Base-by-base conservation (phyloP, 2,113 vertebrate species). In the Pimephales promelas region DNA sequence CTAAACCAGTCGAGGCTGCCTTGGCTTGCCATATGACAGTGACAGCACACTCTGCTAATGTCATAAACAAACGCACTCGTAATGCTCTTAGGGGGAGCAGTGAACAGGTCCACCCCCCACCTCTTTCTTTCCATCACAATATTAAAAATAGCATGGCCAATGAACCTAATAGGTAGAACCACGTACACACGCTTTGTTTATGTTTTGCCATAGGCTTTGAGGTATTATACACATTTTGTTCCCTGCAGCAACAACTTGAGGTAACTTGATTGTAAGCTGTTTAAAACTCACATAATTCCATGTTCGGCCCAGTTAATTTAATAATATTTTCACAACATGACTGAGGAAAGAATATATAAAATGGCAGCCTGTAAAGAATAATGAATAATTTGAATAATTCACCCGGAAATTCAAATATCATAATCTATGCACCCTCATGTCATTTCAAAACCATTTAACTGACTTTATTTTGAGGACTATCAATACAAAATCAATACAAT, bases 11-110 rank as follows among this genome's bases (percentile, higher is more conserved):
- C 84, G 68, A 79, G 85, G 66, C 89, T 87, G 89, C 85, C 82
- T 84, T 84, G 73, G 59, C 66, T 85, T 86, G 84, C 86, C 89
- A 89, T 88, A 88, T 86, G 89, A 90, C 90, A 88, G 87, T 90
- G 89, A 88, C 88, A 89, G 87, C 85, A 82, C 86, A 82, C 84
- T 64, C 83, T 40, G 89, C 68, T 88, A 88, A 88, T 89, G 90
- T 90, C 90, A 89, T 85, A 81, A 88, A 88, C 90, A 91, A 89
- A 86, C 61, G 70, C 87, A 85, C 88, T 82, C 87, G 79, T 89
- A 91, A 88, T 89, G 88, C 87, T 90, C 90, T 88, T 88, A 88
- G 83, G 71, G 64, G 56, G 70, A 86, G 85, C 57, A 54, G 59
- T 78, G 49, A 84, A 76, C 61, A 66, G 79, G 79, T 66, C 76